Evolutionary conservation across 2,888 invertebrate species (phyloP).

Genomic region (Margaritifera margaritifera): DNA sequence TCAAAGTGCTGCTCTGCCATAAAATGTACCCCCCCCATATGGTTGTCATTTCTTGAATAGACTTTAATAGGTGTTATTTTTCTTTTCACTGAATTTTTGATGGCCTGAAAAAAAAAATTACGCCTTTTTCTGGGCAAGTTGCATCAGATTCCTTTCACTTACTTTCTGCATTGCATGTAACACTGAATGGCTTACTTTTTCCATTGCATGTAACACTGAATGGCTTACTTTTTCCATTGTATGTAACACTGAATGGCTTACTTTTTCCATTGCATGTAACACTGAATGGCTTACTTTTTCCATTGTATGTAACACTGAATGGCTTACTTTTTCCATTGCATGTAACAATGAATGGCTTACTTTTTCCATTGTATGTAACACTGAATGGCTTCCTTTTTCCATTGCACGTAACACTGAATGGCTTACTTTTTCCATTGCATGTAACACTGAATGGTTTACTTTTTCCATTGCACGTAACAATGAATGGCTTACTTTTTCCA

Average conservation of each 20-base stretch:
- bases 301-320: slow-evolving; percentile 87
- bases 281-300: slow-evolving; percentile 85
- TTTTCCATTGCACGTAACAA: slow-evolving; percentile 82
- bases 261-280: slow-evolving; percentile 83
- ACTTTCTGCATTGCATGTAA: slow-evolving; percentile 79
- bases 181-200: slow-evolving; percentile 87
- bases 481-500: slow-evolving; percentile 83
- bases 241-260: slow-evolving; percentile 91
- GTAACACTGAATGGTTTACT: slow-evolving; percentile 92
- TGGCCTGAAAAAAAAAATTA: too few species aligned
- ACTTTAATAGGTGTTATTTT: too few species aligned
- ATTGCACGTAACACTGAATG: slow-evolving; percentile 89
- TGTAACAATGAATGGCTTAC: slow-evolving; percentile 90
- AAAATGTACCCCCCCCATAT: too few species aligned
- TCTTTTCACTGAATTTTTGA: too few species aligned
- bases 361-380: slow-evolving; percentile 82
- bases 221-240: slow-evolving; percentile 79
- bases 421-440: slow-evolving; percentile 80
- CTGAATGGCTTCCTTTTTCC: slow-evolving; percentile 84
- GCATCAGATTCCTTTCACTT: too few species aligned
- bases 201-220: slow-evolving; percentile 88
- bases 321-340: slow-evolving; percentile 82
- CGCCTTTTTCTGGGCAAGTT: too few species aligned
- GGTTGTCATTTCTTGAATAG: too few species aligned
- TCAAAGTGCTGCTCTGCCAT: too few species aligned